A percentile compares a stretch with the other conserved stretches of the same genome.
These are phyloP conservation scores for Penaeus chinensis DNA, from an alignment of 1,140 invertebrate genomes.

Conservation along the genomic window DNA sequence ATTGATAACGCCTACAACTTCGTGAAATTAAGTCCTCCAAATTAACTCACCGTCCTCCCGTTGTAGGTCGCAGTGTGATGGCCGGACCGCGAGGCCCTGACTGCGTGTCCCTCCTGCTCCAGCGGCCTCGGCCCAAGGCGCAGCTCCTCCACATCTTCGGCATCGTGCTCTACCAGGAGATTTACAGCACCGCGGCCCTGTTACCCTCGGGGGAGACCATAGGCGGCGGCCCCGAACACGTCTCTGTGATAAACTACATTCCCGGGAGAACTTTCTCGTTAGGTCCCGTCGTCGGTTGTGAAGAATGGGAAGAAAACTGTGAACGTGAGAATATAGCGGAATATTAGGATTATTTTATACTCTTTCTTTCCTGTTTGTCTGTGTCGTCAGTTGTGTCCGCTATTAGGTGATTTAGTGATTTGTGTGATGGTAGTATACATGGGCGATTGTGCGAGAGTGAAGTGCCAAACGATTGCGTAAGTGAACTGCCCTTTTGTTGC, in stretches of 20 bases:
- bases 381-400: too few relatives aligned
- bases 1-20: too few relatives aligned
- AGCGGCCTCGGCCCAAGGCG: not conserved
- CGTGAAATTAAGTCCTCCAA: too few relatives aligned
- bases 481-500: too few relatives aligned
- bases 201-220: slow-evolving; percentile 28
- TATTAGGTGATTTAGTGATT: too few relatives aligned
- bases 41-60: not conserved
- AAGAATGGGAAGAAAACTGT: too few relatives aligned
- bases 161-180: not conserved
- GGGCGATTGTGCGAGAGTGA: too few relatives aligned
- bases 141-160: slow-evolving; percentile 7
- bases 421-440: too few relatives aligned
- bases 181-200: not conserved
- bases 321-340: too few relatives aligned
- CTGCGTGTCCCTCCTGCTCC: not conserved
- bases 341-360: too few relatives aligned
- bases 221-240: not conserved
- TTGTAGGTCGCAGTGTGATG: slow-evolving; percentile 52
- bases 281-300: not conserved
- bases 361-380: too few relatives aligned
- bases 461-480: too few relatives aligned
- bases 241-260: slow-evolving; percentile 9
- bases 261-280: not conserved
- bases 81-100: slow-evolving; percentile 19